Evolutionary conservation across 1,140 invertebrate species (phyloP).

Genomic region (Idris sp.): DNA sequence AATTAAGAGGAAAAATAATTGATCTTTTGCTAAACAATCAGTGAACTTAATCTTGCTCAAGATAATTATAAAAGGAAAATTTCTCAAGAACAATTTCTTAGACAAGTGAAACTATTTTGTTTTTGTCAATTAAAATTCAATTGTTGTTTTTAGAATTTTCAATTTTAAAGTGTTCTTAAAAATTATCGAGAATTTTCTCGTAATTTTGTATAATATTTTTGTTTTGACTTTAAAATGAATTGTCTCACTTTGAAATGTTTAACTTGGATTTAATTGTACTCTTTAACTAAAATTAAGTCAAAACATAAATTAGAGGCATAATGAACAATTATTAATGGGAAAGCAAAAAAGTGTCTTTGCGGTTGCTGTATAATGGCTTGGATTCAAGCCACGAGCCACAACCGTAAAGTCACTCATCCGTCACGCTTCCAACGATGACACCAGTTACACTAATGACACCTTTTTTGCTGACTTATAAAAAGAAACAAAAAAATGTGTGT

Average conservation of each 20-base stretch:
- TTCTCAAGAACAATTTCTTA: too few relatives aligned
- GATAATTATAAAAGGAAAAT: too few relatives aligned
- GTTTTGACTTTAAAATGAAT: too few relatives aligned
- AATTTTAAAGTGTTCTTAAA: too few relatives aligned
- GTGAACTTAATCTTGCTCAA: slow-evolving; percentile 4
- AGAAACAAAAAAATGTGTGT: slow-evolving; percentile 28
- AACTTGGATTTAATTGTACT: too few relatives aligned
- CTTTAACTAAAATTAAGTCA: too few relatives aligned
- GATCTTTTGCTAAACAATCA: not conserved
- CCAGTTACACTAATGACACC: slow-evolving; percentile 40
- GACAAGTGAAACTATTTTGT: too few relatives aligned
- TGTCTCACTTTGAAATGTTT: too few relatives aligned
- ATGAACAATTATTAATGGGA: slow-evolving; percentile 14
- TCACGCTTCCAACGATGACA: slow-evolving; percentile 34
- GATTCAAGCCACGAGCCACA: slow-evolving; percentile 40
- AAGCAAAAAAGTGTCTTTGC: slow-evolving; percentile 31
- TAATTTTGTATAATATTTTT: too few relatives aligned
- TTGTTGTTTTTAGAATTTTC: too few relatives aligned
- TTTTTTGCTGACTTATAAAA: slow-evolving; percentile 19
- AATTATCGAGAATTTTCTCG: too few relatives aligned
- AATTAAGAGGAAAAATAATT: slow-evolving; percentile 29
- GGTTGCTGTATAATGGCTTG: slow-evolving; percentile 19
- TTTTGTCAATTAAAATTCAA: too few relatives aligned
- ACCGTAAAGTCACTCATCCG: slow-evolving; percentile 33
- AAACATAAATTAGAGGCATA: slow-evolving; percentile 13